Evolutionary conservation across 1,140 invertebrate genomes (phyloP).

Genomic region (Heliconius eleuchia): DNA sequence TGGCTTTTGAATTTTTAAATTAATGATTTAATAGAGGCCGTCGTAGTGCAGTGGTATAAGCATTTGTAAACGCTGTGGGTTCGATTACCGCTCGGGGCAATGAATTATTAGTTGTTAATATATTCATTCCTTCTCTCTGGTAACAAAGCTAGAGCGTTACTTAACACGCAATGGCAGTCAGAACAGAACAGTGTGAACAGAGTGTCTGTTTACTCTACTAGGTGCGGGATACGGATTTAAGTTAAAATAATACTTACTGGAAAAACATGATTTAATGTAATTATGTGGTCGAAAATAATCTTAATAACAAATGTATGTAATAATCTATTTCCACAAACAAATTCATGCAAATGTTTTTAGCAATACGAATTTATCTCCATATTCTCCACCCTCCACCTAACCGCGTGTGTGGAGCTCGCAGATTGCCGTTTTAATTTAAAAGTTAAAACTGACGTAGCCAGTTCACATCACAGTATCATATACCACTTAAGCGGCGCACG

Average conservation of each 20-base stretch:
- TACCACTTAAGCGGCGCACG: conserved; percentile 6
- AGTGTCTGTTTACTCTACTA: too few species aligned
- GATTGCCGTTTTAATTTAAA: conserved; percentile 15
- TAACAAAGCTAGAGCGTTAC: too few species aligned
- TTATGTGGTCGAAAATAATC: background rate
- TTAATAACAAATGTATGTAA: background rate
- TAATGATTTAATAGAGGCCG: background rate
- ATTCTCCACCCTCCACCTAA: background rate
- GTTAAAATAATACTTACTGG: too few species aligned
- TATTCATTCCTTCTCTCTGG: too few species aligned
- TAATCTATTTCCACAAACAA: background rate
- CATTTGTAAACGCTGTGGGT: too few species aligned
- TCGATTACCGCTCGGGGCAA: too few species aligned
- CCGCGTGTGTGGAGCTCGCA: background rate
- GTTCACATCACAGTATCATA: background rate
- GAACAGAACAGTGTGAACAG: too few species aligned
- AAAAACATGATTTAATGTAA: too few species aligned
- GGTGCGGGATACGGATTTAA: too few species aligned
- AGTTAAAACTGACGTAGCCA: conserved; percentile 9
- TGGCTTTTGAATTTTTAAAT: background rate
- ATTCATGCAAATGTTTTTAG: background rate
- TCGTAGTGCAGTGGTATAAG: too few species aligned
- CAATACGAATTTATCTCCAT: background rate
- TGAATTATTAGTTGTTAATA: too few species aligned
- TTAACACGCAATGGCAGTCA: too few species aligned